These are phyloP conservation scores for Sus scrofa DNA, from an alignment of 2,113 vertebrate genomes.

Conservation along the genomic window DNA sequence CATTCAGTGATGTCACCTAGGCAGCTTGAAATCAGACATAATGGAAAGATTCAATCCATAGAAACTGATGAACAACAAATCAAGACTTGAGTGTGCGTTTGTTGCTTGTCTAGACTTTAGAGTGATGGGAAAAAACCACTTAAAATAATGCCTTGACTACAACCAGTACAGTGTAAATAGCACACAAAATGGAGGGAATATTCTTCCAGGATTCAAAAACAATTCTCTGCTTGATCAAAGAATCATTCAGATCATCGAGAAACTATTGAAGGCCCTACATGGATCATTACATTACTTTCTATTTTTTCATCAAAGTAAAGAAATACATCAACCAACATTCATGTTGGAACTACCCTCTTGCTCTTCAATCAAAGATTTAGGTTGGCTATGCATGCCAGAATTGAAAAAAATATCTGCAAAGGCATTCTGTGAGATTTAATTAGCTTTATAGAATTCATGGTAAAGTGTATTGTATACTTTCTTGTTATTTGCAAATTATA, in stretches of 20 bases:
- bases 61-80: background rate
- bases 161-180: background rate
- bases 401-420: background rate
- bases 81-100: background rate
- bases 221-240: background rate
- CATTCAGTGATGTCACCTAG: background rate
- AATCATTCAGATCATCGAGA: background rate
- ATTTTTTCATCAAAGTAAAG: background rate
- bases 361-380: background rate
- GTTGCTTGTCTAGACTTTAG: background rate
- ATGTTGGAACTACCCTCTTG: background rate
- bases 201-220: background rate
- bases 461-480: background rate
- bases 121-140: background rate
- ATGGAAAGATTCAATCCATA: background rate
- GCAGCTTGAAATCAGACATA: background rate
- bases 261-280: background rate
- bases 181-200: conserved; percentile 6
- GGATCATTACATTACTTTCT: background rate
- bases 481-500: background rate
- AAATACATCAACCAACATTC: background rate
- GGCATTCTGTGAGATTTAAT: background rate
- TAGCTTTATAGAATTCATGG: background rate
- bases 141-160: background rate
- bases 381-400: background rate